Evolutionary conservation across 2,888 invertebrate species (phyloP).

Genomic region (Danaus chrysippus): DNA sequence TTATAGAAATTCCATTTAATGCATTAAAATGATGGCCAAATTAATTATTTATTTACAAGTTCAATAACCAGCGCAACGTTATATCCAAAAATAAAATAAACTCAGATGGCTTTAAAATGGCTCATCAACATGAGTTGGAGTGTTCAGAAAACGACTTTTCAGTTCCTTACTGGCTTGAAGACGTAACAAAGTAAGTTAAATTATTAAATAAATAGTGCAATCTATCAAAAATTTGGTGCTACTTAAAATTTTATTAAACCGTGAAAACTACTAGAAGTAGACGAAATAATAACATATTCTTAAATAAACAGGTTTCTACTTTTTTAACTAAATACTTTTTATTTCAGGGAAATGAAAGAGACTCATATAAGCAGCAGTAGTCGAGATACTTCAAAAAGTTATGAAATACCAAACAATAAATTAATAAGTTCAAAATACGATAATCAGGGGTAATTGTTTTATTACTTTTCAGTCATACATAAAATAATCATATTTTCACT

Average conservation of each 20-base stretch:
- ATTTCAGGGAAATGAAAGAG: constrained; percentile 69
- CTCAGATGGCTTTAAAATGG: constrained; percentile 68
- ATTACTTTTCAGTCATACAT: not conserved
- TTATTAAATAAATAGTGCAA: not conserved
- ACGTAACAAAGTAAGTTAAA: constrained; percentile 65
- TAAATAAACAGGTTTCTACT: not conserved
- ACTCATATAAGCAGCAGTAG: constrained; percentile 57
- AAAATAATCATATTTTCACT: not conserved
- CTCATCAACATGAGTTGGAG: constrained; percentile 57
- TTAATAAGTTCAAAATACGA: constrained; percentile 18
- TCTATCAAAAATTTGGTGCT: not conserved
- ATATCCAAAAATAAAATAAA: constrained; percentile 8
- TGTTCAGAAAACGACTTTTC: constrained; percentile 52
- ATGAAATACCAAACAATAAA: constrained; percentile 15
- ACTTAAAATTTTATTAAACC: not conserved
- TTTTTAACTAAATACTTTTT: constrained; percentile 1
- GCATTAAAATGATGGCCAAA: constrained; percentile 11
- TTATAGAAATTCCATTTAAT: not conserved
- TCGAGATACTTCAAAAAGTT: constrained; percentile 32
- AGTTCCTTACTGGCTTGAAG: constrained; percentile 65
- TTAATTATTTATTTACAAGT: constrained; percentile 21
- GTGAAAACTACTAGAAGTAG: too few species aligned
- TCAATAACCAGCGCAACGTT: constrained; percentile 23
- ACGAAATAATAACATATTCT: not conserved
- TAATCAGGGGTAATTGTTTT: constrained; percentile 40